Evolutionary conservation across 2,797 vertebrate species (phyloP), one percentile per base, ranked within the genome.

Genomic region (Holocentrus rufus): DNA sequence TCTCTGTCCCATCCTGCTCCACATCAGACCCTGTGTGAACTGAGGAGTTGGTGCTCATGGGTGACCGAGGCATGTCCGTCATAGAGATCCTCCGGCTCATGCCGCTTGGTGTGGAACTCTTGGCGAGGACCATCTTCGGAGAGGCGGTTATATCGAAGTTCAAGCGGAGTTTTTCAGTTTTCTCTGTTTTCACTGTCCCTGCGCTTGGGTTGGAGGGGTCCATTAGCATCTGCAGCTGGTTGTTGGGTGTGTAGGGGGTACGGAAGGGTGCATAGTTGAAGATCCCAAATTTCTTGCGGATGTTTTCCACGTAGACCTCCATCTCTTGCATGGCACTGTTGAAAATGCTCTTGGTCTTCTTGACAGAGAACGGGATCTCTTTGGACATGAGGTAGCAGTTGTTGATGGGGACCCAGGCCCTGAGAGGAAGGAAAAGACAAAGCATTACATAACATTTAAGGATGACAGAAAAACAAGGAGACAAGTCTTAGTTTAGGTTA

Each of bases 351-450:
- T 99, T 99, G 57, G 98, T 99, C 94, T 99, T 99, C 94, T 99
- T 99, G 87, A 99, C 98, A 86, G 98, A 99, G 94, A 99, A 99
- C 66, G 97, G 98, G 87, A 99, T 99, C 93, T 99, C 98, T 95
- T 99, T 99, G 90, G 98, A 99, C 98, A 99, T 99, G 94, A 99
- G 96, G 95, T 99, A 99, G 95, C 98, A 99, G 93, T 99, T 99
- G 93, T 98, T 99, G 88, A 99, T 96, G 68, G 98, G 98, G 86
- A 99, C 98, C 98, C 98, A 99, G 85, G 98, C 98, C 90, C 98
- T 99, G 87, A 0, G 60, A 72, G 75, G 14, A 58, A 22, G 74
- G 85, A 71, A 92, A 44, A 80, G 52, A 68, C 22, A 46, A 18
- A 56, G 3, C 3, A 73, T 9, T 61, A 64, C 11, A 6, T 76